Conservation (phyloP, 2,113 vertebrate genomes). For the Pandion haliaetus region DNA sequence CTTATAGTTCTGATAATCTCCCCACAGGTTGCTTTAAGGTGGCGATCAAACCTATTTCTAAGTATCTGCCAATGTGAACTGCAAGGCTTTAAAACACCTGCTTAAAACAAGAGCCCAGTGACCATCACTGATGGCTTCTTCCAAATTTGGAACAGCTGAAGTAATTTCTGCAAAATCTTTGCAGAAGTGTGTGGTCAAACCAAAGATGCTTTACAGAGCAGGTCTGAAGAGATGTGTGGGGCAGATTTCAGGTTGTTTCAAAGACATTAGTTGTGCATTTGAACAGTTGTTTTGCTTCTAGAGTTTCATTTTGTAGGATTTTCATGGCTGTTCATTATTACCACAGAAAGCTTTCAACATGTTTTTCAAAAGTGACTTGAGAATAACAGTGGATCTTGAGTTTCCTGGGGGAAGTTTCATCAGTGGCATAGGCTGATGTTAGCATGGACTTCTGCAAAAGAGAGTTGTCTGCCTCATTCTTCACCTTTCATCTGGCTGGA, state of each 20-base stretch:
- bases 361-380: background rate
- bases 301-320: background rate
- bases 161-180: background rate
- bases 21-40: background rate
- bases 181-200: background rate
- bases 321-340: background rate
- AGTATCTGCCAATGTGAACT: background rate
- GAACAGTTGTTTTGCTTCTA: background rate
- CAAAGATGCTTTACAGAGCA: background rate
- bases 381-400: background rate
- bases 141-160: background rate
- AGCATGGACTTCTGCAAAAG: background rate
- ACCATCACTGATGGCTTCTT: background rate
- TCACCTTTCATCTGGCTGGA: background rate
- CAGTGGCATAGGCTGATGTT: background rate
- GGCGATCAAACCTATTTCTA: background rate
- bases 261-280: background rate
- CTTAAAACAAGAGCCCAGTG: background rate
- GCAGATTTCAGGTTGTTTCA: background rate
- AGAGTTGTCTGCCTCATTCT: background rate
- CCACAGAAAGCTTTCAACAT: accelerated
- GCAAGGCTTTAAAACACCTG: background rate
- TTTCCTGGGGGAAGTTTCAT: background rate
- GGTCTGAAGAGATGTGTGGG: background rate
- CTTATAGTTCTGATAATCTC: background rate